These are phyloP conservation scores for Papilio elwesi DNA, from an alignment of 2,888 invertebrate species.

Conservation along the genomic window DNA sequence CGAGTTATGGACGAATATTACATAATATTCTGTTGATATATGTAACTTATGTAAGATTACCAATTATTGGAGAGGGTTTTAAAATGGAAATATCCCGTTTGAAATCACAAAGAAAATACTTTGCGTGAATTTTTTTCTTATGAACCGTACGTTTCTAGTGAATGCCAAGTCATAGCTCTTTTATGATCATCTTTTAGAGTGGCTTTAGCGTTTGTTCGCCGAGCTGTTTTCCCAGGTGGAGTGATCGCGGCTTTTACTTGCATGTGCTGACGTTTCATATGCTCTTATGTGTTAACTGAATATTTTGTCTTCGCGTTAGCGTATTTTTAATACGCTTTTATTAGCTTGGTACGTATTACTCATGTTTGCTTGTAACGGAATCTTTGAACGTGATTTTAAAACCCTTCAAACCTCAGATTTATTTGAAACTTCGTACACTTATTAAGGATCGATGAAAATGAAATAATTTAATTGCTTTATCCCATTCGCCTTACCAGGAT, in stretches of 20 bases:
- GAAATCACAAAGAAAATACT: conserved; percentile 43
- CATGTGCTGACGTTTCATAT: conserved; percentile 21
- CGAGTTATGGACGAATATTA: no score
- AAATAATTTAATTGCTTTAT: no score
- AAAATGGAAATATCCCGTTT: conserved; percentile 38
- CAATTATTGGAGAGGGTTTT: not conserved
- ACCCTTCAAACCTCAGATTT: no score
- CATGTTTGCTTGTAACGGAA: no score
- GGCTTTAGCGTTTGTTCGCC: conserved; percentile 43
- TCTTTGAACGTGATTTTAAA: no score
- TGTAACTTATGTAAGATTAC: no score
- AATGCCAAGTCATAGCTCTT: conserved; percentile 51
- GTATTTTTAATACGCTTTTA: not conserved
- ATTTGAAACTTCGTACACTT: no score
- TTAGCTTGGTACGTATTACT: no score
- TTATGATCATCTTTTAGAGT: conserved; percentile 47
- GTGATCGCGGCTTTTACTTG: conserved; percentile 27
- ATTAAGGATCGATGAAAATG: no score
- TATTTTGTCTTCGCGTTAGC: not conserved
- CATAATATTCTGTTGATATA: no score
- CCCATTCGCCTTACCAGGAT: no score
- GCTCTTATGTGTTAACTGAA: conserved; percentile 30
- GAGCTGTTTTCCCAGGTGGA: conserved; percentile 42
- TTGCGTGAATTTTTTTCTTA: conserved; percentile 51
- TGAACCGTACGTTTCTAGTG: conserved; percentile 56